Base-by-base conservation (phyloP, 2,113 vertebrate species). In the Shinisaurus crocodilurus region DNA sequence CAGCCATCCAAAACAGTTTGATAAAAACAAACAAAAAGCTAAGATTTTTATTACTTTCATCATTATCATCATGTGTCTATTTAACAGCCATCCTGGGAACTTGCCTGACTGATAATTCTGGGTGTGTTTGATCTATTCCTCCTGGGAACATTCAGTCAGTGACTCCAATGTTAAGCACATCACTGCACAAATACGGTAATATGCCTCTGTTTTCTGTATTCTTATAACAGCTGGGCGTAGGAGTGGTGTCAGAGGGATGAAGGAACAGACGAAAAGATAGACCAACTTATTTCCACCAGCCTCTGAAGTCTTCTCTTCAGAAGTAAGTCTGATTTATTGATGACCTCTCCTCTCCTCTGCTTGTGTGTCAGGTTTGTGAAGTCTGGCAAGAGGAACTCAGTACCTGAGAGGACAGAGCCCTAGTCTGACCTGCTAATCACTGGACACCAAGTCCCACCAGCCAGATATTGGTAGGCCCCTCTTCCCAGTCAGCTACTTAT, bases 211-310 rank as follows among this genome's bases (percentile, higher is more conserved):
- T 34, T n/a, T 37, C 29, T 57, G 50, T n/a, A 3, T 45, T 45
- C 16, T 79, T 57, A 32, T 72, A 5, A n/a, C 1, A 27, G 2
- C 9, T 74, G 43, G 54, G 43, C 34, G 48, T 23, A 37, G 6
- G 20, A 13, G 2, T 3, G 10, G 8, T 2, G 12, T 6, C 1
- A 1, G 23, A 37, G 10, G 16, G 6, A 60, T 5, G 50, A 3
- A 6, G 1, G 6, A 1, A 15, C 12, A 3, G 6, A 6, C 27
- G 0, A 13, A 37, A 7, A n/a, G 3, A n/a, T 2, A 72, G 13
- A 15, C 29, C 60, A 72, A 10, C 32, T 8, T 25, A 43, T 34
- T 63, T 82, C 9, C 3, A 23, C 65, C 6, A 23, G 27, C 37
- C 65, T 85, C 27, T 15, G 37, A 34, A 32, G 12, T 9, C 5